phyloP scores from a whole-genome alignment of 1,140 invertebrate genomes.

The Ectropis grisescens region DNA sequence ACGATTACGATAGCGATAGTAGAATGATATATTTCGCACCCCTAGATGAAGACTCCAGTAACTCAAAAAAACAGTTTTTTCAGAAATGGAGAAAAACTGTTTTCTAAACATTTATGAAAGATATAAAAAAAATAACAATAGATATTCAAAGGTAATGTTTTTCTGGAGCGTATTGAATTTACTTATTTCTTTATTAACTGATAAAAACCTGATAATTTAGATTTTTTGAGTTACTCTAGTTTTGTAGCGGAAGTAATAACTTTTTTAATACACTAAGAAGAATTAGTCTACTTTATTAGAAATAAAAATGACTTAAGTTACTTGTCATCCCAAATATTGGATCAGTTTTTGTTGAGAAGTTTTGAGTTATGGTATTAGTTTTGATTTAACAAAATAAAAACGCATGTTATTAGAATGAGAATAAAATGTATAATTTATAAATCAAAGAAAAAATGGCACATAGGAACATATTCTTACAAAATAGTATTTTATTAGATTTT shows the following conservation, averaged over 20 bases:
- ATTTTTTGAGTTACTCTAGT: conserved; percentile 4
- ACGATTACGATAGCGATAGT: too few relatives aligned
- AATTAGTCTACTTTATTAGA: conserved; percentile 2
- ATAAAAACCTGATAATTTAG: conserved; percentile 2
- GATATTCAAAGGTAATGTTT: conserved; percentile 2
- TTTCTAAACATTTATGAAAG: background rate
- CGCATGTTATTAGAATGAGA: conserved; percentile 3
- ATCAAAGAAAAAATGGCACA: too few relatives aligned
- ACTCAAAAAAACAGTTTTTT: conserved; percentile 1
- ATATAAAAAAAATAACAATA: conserved; percentile 4
- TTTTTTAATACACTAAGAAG: conserved; percentile 3
- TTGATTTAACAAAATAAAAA: conserved; percentile 2
- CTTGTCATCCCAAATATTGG: conserved; percentile 2
- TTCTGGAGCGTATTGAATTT: conserved; percentile 3
- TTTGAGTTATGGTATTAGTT: conserved; percentile 5
- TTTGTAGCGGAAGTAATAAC: conserved; percentile 2
- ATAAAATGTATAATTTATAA: conserved; percentile 1
- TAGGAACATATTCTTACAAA: too few relatives aligned
- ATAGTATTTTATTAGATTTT: too few relatives aligned
- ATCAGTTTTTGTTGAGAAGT: conserved; percentile 3
- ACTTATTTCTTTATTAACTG: conserved; percentile 3
- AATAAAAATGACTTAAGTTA: conserved; percentile 5
- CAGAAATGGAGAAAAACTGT: background rate
- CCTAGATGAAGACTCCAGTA: conserved; percentile 4
- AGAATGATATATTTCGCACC: background rate